Evolutionary conservation across 2,797 vertebrate species (phyloP).

Genomic region (Heteromormyrus szaboi): DNA sequence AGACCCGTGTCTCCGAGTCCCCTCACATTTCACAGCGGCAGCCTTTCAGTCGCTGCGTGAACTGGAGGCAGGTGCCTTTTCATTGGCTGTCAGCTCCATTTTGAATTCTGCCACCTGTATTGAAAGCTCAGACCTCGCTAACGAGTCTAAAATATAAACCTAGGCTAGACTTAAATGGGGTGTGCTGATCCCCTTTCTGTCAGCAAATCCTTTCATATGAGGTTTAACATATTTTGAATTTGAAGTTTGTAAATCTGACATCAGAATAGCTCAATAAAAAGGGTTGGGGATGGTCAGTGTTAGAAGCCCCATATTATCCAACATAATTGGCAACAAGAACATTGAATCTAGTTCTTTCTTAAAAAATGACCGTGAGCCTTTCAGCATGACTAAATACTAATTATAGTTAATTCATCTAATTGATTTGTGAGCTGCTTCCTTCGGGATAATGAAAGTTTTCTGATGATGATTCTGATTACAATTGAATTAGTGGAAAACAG

Average conservation of each 20-base stretch:
- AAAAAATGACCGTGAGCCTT: neutral
- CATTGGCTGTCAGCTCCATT: neutral
- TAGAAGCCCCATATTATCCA: neutral
- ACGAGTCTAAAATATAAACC: neutral
- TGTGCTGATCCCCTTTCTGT: neutral
- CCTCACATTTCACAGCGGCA: neutral
- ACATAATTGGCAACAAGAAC: neutral
- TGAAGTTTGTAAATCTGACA: neutral
- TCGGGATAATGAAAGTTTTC: neutral
- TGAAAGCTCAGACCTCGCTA: neutral
- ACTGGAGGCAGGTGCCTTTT: neutral
- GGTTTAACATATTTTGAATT: neutral
- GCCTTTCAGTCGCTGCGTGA: neutral
- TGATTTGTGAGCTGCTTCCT: neutral
- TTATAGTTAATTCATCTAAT: neutral
- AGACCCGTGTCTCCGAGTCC: neutral
- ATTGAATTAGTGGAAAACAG: neutral
- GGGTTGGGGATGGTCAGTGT: neutral
- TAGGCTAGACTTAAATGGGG: neutral
- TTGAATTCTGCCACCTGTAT: neutral
- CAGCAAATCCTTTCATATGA: neutral
- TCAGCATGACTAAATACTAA: neutral
- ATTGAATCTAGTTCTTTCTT: neutral
- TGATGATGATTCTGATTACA: neutral
- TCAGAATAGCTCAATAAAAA: neutral